Evolutionary conservation across 1,140 invertebrate species (phyloP), one percentile per base, ranked within the genome.

Genomic region (Daktulosphaira vitifoliae): DNA sequence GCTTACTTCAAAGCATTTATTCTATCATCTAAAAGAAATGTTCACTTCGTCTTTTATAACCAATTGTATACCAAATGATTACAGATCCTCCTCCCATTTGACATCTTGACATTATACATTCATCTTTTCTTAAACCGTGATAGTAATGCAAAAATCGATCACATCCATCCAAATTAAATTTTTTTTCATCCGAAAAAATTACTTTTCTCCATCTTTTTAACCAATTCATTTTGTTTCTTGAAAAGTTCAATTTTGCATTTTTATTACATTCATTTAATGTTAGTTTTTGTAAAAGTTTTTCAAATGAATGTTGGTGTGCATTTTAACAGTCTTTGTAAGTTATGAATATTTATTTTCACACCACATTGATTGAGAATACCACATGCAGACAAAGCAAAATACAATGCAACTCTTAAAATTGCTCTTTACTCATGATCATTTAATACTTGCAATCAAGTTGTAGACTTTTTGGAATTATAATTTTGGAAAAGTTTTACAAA

Each of bases 1-100:
- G n/a, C n/a, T n/a, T 49, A 51, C 25, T 29, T 51, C 49, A 51
- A 51, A 51, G n/a, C 49, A 51, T 51, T 51, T 51, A 51, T 51
- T 29, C 49, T 29, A 51, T n/a, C 49, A 51, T 29, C 25, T 16
- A 51, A 51, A 51, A 51, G 16, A 51, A 51, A 51, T 26, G 11
- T 29, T 29, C 49, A 29, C 11, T 49, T 49, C 46, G 22, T 26
- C 25, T 6, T 16, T n/a, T 51, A 51, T 51, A 51, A 51, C 49
- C 49, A 51, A 51, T 51, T 51, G 25, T 25, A 51, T 15, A 51
- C 13, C 25, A 51, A 51, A 51, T 51, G 22, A 51, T 51, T 29
- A 51, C 25, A 51, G 25, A 51, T 33, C 49, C 25, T 51, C n/a
- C 20, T 48, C 13, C 49, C 25, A 51, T 51, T 51, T 51, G 49